phyloP scores from a whole-genome alignment of 2,797 vertebrate species.

The Synaphobranchus kaupii region DNA sequence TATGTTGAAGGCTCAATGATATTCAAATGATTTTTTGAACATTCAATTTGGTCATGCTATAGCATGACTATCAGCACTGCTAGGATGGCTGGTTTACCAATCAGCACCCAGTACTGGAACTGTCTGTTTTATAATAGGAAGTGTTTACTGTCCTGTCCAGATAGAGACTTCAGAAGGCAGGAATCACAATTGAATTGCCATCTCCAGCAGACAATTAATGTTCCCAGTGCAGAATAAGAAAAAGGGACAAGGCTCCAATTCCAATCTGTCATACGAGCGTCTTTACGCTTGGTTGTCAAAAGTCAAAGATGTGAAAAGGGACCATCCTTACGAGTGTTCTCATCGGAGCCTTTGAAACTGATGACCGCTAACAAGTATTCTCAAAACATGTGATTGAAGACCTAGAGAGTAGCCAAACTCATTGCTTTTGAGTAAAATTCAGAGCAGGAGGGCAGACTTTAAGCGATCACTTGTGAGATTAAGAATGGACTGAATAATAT shows the following conservation, averaged over 20 bases:
- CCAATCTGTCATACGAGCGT: neutral
- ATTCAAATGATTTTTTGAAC: no score
- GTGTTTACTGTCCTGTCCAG: neutral
- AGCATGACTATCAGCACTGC: no score
- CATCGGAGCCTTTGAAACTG: neutral
- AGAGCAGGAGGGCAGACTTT: neutral
- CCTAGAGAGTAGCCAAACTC: neutral
- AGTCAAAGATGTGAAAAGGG: neutral
- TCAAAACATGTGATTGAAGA: neutral
- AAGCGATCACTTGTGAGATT: neutral
- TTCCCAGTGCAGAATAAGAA: neutral
- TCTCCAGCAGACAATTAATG: neutral
- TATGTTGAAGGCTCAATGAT: no score
- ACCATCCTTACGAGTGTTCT: slow-evolving; percentile 19
- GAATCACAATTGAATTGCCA: neutral
- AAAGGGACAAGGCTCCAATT: neutral
- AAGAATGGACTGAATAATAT: neutral
- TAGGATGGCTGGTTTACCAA: no score
- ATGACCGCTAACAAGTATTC: neutral
- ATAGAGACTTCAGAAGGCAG: neutral
- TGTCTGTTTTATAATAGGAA: neutral
- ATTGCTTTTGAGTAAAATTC: neutral
- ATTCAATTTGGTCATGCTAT: no score
- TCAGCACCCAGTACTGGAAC: no score
- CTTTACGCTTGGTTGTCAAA: neutral